These are phyloP conservation scores for Brachionichthys hirsutus DNA, from an alignment of 2,113 vertebrate species.

Conservation along the genomic window DNA sequence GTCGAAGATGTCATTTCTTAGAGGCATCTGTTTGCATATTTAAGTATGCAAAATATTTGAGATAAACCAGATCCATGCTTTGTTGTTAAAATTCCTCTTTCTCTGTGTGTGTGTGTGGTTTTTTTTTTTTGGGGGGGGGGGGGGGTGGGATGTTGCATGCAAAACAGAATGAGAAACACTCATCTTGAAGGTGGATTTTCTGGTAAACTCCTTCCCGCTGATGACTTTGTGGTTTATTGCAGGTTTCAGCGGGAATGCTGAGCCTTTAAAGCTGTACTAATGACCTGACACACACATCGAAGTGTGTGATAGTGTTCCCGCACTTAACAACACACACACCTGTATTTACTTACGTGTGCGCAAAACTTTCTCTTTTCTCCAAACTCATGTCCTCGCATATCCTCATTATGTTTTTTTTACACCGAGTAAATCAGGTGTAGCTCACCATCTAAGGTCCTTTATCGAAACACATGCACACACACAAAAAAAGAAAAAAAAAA, in stretches of 20 bases:
- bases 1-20: no score
- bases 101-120: no score
- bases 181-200: slow-evolving; percentile 54
- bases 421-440: slow-evolving; percentile 32
- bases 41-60: neutral
- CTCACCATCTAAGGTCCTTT: slow-evolving; percentile 52
- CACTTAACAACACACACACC: slow-evolving; percentile 26
- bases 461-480: slow-evolving; percentile 8
- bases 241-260: slow-evolving; percentile 42
- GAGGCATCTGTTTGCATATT: no score
- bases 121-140: no score
- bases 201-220: slow-evolving; percentile 39
- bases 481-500: slow-evolving; percentile 2
- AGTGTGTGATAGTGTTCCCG: slow-evolving; percentile 46
- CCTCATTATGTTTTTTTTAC: slow-evolving; percentile 62
- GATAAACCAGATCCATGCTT: no score
- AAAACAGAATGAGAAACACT: slow-evolving; percentile 30
- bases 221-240: slow-evolving; percentile 62
- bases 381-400: no score
- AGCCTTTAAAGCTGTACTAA: slow-evolving; percentile 65
- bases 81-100: no score
- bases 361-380: slow-evolving; percentile 29
- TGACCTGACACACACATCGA: slow-evolving; percentile 52
- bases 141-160: neutral
- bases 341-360: slow-evolving; percentile 30